Base-by-base conservation (phyloP, 2,888 invertebrate species). In the Catonia carolina region DNA sequence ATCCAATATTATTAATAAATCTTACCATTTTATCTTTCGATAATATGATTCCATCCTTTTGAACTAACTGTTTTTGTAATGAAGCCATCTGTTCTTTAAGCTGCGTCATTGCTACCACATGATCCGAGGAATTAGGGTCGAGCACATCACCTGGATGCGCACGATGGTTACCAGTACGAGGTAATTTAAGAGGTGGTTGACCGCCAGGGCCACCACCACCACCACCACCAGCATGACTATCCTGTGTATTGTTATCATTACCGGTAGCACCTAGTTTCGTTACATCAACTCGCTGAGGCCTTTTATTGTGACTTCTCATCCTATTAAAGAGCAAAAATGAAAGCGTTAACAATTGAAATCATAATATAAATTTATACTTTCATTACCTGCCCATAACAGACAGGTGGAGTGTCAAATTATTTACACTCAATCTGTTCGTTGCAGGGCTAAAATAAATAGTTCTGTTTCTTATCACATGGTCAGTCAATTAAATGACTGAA, bases 31-130 rank as follows among this genome's bases (percentile, higher is more conserved):
- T 91, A 66, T 96, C 96, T 75, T 95, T 95, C 66, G 85, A 79
- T 52, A 96, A 76, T 56, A 96, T 76, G 68, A 89, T 88, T 60
- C 83, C 82, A 70, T 96, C 94, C 72, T 95, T 96, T 66, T 83
- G 81, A 53, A 78, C 77, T 35, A 96, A 78, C 68, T 89, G 91
- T 72, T 92, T 94, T 72, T 95, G 90, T 37, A 95, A 77, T 67
- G 87, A 86, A 45, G 93, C 91, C 67, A 96, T 93, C 69, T 93
- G 88, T 71, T 96, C 96, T 70, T 91, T 90, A 10, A 97, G 81
- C 69, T 95, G 91, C 1, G 96, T 95, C 78, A 95, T 89, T 0
- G 94, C 94, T 12, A 95, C 91, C 47, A 95, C 89, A 71, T 95
- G 92, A 72, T 93, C 93, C 0, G 91, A 89, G 69, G 89, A 89